These are phyloP conservation scores for Agapornis roseicollis DNA, from an alignment of 2,113 vertebrate species.

Conservation along the genomic window DNA sequence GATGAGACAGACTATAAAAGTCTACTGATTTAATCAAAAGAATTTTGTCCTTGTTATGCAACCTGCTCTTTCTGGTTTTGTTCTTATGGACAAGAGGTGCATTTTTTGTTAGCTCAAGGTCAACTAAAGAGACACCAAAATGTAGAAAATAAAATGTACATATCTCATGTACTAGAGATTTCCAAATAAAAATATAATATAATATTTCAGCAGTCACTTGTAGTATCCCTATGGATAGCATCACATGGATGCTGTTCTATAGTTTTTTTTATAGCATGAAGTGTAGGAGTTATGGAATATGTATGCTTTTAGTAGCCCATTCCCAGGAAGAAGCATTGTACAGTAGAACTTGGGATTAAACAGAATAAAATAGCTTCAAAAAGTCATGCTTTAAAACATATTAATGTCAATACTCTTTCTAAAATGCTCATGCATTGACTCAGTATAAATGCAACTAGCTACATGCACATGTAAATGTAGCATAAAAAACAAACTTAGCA, in stretches of 20 bases:
- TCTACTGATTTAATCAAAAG: neutral
- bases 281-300: slow-evolving; percentile 47
- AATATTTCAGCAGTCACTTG: neutral
- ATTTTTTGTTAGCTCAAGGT: neutral
- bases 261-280: slow-evolving; percentile 49
- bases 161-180: neutral
- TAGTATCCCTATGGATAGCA: slow-evolving; percentile 21
- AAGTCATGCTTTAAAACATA: neutral
- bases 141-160: neutral
- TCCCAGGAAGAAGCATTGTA: slow-evolving; percentile 29
- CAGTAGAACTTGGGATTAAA: slow-evolving; percentile 26
- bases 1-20: neutral
- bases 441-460: neutral
- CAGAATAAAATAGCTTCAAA: neutral
- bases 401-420: neutral
- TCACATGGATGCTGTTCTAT: slow-evolving; percentile 12
- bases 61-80: neutral
- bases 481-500: neutral
- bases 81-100: neutral
- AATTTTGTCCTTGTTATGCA: neutral
- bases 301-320: slow-evolving; percentile 27
- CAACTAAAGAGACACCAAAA: neutral
- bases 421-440: neutral
- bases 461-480: neutral
- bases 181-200: neutral